Base-by-base conservation (phyloP, 2,888 invertebrate genomes). In the Caenorhabditis becei region DNA sequence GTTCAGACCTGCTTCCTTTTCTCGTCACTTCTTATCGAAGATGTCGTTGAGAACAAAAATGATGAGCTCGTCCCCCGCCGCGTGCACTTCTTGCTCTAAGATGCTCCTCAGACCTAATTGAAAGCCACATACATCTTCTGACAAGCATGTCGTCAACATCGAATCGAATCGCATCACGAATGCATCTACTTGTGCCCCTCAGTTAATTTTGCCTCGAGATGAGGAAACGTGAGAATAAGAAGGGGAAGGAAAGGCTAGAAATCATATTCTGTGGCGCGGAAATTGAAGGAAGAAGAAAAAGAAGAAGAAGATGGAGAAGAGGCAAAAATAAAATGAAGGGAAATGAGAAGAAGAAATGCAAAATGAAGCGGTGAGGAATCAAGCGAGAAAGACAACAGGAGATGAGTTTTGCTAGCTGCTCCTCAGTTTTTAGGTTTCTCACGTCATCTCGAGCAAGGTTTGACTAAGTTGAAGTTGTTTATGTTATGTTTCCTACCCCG, bases 121-220 rank as follows among this genome's bases (percentile, higher is more conserved):
- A 51, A 51, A 51, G 23, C 11, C 51, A 14, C 51, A 51, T 51
- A 51, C 51, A 51, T 47, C 47, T 47, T 18, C 51, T 51, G 51
- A 18, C 23, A 51, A 24, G 51, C n/a, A 26, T 51, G 51, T 51
- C 51, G 51, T 51, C 51, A 51, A 51, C 51, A 51, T 24, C 47
- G 51, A 51, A 51, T 51, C 51, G 51, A 51, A 51, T 51, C 51
- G 51, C 51, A 51, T 51, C 23, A 24, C 51, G 51, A 51, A 51
- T 51, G 51, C 51, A 51, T 51, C 47, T 47, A 18, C 47, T 47
- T 47, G 51, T 51, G 51, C 51, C 24, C 51, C 20, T n/a, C 47
- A 47, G 47, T 47, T 47, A 47, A 47, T 47, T 47, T 51, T 51
- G 28, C 28, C 23, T n/a, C 11, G 18, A 59, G 35, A 24, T 1